Percentiles rank a stretch among this genome's conserved stretches.
These are phyloP conservation scores for Crambe crambe DNA, from an alignment of 37 sponge, comb jelly and placozoan species.

Conservation along the genomic window DNA sequence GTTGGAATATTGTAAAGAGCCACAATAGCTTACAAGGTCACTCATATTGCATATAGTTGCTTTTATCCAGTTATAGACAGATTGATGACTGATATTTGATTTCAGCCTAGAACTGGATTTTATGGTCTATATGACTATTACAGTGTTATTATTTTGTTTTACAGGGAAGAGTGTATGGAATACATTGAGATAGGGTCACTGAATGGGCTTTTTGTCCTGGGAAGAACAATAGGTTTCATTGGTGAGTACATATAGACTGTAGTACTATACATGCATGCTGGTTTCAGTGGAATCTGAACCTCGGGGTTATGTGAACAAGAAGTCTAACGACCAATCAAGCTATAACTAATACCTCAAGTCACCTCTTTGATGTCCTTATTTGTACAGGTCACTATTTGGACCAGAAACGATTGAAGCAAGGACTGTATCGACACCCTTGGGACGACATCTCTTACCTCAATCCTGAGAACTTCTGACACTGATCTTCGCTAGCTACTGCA, in stretches of 20 bases:
- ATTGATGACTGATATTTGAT: too few relatives aligned
- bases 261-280: background rate
- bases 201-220: conserved; percentile 96
- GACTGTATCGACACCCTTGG: conserved; percentile 98
- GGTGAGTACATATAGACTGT: conserved; percentile 40
- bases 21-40: background rate
- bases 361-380: too few relatives aligned
- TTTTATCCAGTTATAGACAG: background rate
- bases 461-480: conserved; percentile 46
- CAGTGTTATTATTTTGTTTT: background rate
- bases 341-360: too few relatives aligned
- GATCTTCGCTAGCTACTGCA: background rate
- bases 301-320: too few relatives aligned
- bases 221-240: conserved; percentile 93
- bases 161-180: conserved; percentile 89
- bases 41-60: background rate
- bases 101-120: too few relatives aligned
- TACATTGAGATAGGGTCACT: conserved; percentile 89
- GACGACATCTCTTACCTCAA: conserved; percentile 95
- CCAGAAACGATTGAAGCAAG: conserved; percentile 96
- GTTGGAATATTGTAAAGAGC: background rate
- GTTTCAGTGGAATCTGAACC: too few relatives aligned
- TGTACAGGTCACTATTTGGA: conserved; percentile 91
- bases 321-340: too few relatives aligned
- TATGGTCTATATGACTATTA: too few relatives aligned